phyloP scores from a whole-genome alignment of 2,888 invertebrate genomes.

The Drosophila pegasa region DNA sequence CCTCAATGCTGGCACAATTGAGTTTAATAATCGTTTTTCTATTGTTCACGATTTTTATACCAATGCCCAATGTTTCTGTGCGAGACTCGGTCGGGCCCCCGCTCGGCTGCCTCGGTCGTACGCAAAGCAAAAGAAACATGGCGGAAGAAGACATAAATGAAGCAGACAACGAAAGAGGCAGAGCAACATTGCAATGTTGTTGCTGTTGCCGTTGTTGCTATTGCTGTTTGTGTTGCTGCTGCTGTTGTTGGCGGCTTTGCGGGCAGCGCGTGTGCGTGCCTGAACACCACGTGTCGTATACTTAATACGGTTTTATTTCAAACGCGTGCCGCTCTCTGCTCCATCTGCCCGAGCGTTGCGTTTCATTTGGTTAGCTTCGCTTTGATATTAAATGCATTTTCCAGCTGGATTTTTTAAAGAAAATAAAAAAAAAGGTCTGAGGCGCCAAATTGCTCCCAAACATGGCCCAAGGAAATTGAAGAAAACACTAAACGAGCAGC shows the following conservation, averaged over 20 bases:
- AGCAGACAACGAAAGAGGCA: conserved; percentile 69
- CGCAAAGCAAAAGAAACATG: conserved; percentile 59
- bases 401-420: conserved; percentile 19
- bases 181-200: conserved; percentile 36
- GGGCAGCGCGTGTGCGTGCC: conserved; percentile 52
- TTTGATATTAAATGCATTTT: conserved; percentile 45
- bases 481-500: conserved; percentile 11
- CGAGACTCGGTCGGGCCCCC: conserved; percentile 19
- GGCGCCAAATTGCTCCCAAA: conserved; percentile 11
- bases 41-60: conserved; percentile 85
- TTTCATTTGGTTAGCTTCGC: conserved; percentile 28
- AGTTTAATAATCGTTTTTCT: conserved; percentile 85
- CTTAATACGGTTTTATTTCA: conserved; percentile 73
- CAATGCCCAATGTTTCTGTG: conserved; percentile 68
- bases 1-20: conserved; percentile 83
- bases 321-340: conserved; percentile 57
- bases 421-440: conserved; percentile 30
- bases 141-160: conserved; percentile 78
- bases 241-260: conserved; percentile 31
- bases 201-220: not conserved
- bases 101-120: conserved; percentile 38
- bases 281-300: conserved; percentile 70
- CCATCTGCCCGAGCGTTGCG: conserved; percentile 13
- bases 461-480: conserved; percentile 14
- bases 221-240: conserved; percentile 8